A percentile compares a stretch with the other conserved stretches of the same genome.
Conservation (phyloP, 2,113 vertebrate genomes). For the Mastomys natalensis region DNA sequence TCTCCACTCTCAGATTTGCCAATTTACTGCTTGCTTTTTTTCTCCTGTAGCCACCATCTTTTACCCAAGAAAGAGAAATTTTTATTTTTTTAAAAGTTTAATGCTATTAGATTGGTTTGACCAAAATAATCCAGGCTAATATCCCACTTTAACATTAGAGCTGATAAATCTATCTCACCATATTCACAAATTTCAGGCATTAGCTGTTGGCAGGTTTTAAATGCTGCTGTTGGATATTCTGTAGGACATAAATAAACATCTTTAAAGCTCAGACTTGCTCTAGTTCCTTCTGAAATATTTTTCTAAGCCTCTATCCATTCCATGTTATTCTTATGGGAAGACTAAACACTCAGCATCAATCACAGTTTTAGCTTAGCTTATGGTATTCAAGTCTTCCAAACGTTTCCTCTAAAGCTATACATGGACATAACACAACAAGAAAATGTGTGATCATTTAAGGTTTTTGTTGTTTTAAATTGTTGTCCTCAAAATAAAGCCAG, state of each 20-base stretch:
- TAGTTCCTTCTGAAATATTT: not conserved
- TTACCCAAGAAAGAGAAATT: not conserved
- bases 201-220: not conserved
- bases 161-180: not conserved
- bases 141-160: not conserved
- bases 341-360: not conserved
- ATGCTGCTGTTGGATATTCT: not conserved
- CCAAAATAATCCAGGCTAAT: not conserved
- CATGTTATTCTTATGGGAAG: not conserved
- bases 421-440: not conserved
- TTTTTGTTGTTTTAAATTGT: not conserved
- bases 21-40: not conserved
- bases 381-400: not conserved
- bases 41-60: not conserved
- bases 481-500: not conserved
- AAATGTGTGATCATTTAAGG: not conserved
- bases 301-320: not conserved
- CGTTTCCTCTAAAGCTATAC: not conserved
- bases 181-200: not conserved
- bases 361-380: not conserved
- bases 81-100: not conserved
- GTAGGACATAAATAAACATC: slow-evolving; percentile 8
- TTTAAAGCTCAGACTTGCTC: not conserved
- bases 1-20: not conserved
- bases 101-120: not conserved